A percentile compares a stretch with the other conserved stretches of the same genome.
phyloP scores from a whole-genome alignment of 2,888 invertebrate species.

The Laothoe populi region DNA sequence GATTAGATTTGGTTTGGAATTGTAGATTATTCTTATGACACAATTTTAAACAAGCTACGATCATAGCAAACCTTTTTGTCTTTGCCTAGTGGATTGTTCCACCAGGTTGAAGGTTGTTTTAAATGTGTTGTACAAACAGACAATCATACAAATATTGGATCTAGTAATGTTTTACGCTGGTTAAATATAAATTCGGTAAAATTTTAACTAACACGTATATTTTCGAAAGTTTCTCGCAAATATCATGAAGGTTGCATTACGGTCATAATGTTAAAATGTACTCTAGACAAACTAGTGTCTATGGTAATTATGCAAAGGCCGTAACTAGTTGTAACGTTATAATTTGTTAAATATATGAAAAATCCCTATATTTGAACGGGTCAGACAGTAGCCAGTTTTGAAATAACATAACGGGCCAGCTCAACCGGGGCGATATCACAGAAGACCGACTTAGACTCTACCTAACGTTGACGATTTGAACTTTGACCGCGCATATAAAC shows the following conservation, averaged over 20 bases:
- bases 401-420: no score
- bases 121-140: constrained; percentile 5
- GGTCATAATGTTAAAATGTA: constrained; percentile 6
- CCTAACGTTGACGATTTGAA: no score
- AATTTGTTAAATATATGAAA: no score
- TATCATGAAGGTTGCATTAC: constrained; percentile 19
- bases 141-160: constrained; percentile 15
- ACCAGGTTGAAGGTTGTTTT: constrained; percentile 1
- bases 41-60: no score
- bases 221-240: constrained; percentile 22
- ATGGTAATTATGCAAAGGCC: constrained; percentile 6
- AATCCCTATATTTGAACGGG: no score
- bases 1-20: no score
- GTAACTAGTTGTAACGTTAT: no score
- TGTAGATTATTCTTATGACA: no score
- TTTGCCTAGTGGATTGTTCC: neutral
- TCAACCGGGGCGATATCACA: no score
- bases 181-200: constrained; percentile 4
- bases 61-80: neutral
- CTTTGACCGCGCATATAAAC: no score
- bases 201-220: constrained; percentile 10
- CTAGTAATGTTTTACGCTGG: constrained; percentile 15
- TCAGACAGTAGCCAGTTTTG: no score
- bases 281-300: constrained; percentile 1
- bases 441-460: no score